phyloP scores from a whole-genome alignment of 2,113 vertebrate genomes.

The Oryzias curvinotus region DNA sequence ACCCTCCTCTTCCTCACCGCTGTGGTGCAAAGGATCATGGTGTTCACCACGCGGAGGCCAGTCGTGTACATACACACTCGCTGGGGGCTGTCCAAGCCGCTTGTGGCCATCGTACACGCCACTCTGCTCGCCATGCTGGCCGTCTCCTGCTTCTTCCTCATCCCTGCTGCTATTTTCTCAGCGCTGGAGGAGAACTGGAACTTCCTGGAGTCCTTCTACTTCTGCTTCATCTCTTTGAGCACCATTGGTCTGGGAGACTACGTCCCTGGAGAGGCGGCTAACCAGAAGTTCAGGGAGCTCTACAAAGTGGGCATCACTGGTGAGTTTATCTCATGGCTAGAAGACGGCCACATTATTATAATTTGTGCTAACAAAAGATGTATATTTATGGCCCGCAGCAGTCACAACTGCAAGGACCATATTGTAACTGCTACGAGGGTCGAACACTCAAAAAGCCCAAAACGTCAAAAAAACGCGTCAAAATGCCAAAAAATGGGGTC shows the following conservation, averaged over 20 bases:
- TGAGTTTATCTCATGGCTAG: constrained; percentile 70
- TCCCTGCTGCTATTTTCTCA: constrained; percentile 92
- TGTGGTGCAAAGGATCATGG: constrained; percentile 92
- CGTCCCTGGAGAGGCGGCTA: constrained; percentile 90
- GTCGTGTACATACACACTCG: constrained; percentile 85
- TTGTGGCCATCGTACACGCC: constrained; percentile 87
- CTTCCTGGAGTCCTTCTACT: constrained; percentile 97
- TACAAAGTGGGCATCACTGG: constrained; percentile 96
- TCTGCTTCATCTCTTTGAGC: constrained; percentile 96
- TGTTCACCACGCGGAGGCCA: constrained; percentile 85
- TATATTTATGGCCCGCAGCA: no score
- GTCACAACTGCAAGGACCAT: no score
- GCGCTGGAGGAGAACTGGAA: constrained; percentile 93
- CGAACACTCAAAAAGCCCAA: no score
- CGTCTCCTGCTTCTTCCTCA: constrained; percentile 89
- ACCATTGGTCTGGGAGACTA: constrained; percentile 97
- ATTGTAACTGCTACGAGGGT: no score
- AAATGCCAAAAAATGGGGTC: no score
- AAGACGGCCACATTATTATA: not conserved
- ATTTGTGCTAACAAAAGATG: not conserved
- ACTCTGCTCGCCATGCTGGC: constrained; percentile 81
- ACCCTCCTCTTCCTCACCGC: constrained; percentile 96
- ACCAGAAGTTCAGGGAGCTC: constrained; percentile 90
- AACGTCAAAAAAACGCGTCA: no score
- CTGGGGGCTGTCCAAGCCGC: constrained; percentile 90